Percentiles rank a stretch among this genome's conserved stretches.
Evolutionary conservation across 2,888 invertebrate species (phyloP).

Genomic region (Phengaris alcon): DNA sequence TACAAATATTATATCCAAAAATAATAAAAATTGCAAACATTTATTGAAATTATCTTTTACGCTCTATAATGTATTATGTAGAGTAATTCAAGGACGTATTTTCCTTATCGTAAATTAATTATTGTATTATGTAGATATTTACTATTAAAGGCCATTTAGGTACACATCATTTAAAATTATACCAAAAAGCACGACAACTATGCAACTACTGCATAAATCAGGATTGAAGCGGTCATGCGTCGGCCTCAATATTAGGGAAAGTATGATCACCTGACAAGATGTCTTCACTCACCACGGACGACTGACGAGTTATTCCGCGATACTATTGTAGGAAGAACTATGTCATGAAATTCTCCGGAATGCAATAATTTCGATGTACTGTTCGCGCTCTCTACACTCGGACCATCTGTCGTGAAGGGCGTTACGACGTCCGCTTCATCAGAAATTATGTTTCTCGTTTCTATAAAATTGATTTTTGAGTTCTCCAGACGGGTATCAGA

Average conservation of each 20-base stretch:
- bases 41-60: too few species aligned
- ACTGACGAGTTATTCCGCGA: slow-evolving; percentile 65
- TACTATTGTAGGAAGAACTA: slow-evolving; percentile 68
- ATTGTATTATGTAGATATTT: not conserved
- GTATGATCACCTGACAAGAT: slow-evolving; percentile 77
- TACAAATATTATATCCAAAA: too few species aligned
- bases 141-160: slow-evolving; percentile 25
- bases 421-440: slow-evolving; percentile 70
- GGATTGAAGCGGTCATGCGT: slow-evolving; percentile 66
- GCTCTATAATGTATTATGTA: too few species aligned
- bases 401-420: slow-evolving; percentile 47
- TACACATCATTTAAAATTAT: not conserved
- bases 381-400: slow-evolving; percentile 40
- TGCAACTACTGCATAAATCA: slow-evolving; percentile 43
- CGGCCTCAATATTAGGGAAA: slow-evolving; percentile 70
- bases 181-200: slow-evolving; percentile 35
- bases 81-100: too few species aligned
- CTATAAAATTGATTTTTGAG: slow-evolving; percentile 30
- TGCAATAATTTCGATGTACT: slow-evolving; percentile 57
- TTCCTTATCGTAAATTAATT: too few species aligned
- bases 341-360: slow-evolving; percentile 78
- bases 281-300: slow-evolving; percentile 79
- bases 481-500: slow-evolving; percentile 5
- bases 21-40: too few species aligned
- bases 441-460: slow-evolving; percentile 44